Base-by-base conservation (phyloP, 2,113 vertebrate genomes). In the Cyphomyrus discorhynchus region DNA sequence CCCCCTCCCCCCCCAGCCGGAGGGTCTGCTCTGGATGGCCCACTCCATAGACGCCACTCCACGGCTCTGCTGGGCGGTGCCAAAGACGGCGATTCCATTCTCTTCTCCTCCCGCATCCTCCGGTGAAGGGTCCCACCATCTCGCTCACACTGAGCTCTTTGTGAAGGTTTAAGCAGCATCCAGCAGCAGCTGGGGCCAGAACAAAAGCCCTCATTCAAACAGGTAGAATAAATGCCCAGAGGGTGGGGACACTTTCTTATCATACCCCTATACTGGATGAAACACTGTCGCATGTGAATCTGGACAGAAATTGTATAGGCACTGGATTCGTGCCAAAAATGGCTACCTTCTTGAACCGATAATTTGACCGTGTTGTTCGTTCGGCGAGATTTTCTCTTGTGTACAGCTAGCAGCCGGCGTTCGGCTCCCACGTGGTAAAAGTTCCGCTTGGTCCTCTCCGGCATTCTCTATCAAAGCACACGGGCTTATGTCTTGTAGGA, bases 101-200 rank as follows among this genome's bases (percentile, higher is more conserved):
- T 50, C 27, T 77, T 77, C 66, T 49, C 21, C 89, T n/a, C 35
- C 88, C 35, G 31, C 35, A 42, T 62, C 70, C 77, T 53, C 31
- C 46, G 35, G 62, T 74, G 24, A 62, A 46, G 66, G 88, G 19
- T 74, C 47, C 42, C 47, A 83, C 80, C 86, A 87, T 35, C 86
- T 87, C 86, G n/a, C 86, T 87, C 86, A 88, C 74, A 87, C 86
- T 83, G 52, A 83, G 49, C n/a, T 52, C 74, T 90, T 90, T 58
- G 31, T 90, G 87, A 35, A 56, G n/a, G 24, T 45, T 80, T 31
- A 49, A 90, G 47, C 45, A n/a, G 74, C 66, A 56, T 77, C 39
- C 19, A 39, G 83, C 58, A 87, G 83, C 84, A 90, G 56, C 83
- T 84, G 77, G 15, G 50, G 24, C 17, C n/a, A 45, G 85, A 87